Evolutionary conservation across 37 sponge, comb jelly and placozoan species (phyloP).

Genomic region (Crambe crambe): DNA sequence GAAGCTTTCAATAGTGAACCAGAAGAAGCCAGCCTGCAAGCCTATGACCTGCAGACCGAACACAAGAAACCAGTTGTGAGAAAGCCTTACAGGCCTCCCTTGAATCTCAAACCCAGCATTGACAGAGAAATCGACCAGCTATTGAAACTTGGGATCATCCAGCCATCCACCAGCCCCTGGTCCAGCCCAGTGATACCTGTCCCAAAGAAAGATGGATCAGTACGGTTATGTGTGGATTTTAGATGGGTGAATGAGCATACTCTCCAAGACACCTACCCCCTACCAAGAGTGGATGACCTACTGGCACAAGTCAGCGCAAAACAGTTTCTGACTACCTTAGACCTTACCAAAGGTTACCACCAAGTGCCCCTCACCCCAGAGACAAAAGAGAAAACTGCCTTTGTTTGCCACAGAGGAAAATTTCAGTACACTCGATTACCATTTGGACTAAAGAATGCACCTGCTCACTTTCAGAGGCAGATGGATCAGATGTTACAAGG

Average conservation of each 20-base stretch:
- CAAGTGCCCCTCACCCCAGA: conserved; percentile 2
- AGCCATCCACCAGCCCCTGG: conserved; percentile 21
- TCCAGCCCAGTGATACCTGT: conserved; percentile 16
- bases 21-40: background rate
- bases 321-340: background rate
- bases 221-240: conserved; percentile 16
- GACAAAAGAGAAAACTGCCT: conserved; percentile 5
- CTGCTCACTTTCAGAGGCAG: conserved; percentile 9
- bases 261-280: conserved; percentile 1
- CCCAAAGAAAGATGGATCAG: conserved; percentile 10
- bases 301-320: background rate
- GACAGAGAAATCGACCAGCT: background rate
- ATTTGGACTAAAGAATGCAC: conserved; percentile 19
- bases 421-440: conserved; percentile 6
- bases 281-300: conserved; percentile 14
- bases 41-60: background rate
- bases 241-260: background rate
- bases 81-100: background rate
- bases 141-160: background rate
- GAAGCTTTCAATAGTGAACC: background rate
- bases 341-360: conserved; percentile 2
- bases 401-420: conserved; percentile 3
- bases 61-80: background rate
- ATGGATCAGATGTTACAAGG: conserved; percentile 3
- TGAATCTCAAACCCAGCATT: background rate